Evolutionary conservation across 2,797 vertebrate genomes (phyloP).

Genomic region (Varecia variegata): DNA sequence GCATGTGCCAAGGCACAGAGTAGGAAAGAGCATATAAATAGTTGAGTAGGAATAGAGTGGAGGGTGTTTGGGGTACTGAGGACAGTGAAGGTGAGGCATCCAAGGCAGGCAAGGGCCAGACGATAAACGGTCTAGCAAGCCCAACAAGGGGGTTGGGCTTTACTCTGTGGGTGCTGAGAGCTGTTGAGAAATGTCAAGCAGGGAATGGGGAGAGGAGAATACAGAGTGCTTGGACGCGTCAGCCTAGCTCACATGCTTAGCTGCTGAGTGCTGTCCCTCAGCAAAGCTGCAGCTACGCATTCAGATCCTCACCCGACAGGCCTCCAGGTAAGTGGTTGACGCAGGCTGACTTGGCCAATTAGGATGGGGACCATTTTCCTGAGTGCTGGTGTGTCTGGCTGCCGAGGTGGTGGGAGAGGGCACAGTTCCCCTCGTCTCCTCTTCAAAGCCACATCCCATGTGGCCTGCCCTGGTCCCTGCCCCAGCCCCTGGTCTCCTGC

Average conservation of each 20-base stretch:
- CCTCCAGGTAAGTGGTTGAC: background rate
- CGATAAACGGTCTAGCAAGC: background rate
- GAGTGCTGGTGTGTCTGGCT: background rate
- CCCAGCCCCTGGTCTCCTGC: too few species aligned
- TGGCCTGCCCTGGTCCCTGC: background rate
- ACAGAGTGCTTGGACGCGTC: background rate
- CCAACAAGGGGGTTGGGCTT: background rate
- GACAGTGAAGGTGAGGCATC: background rate
- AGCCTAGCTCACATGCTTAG: background rate
- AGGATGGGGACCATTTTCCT: background rate
- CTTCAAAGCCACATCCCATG: background rate
- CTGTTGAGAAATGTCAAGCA: background rate
- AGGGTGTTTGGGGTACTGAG: background rate
- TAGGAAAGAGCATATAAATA: background rate
- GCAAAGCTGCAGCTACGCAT: background rate
- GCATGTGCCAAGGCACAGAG: background rate
- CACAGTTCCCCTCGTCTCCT: background rate
- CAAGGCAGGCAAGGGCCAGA: background rate
- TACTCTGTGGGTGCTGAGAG: background rate
- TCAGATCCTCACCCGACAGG: background rate
- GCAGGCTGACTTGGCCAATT: background rate
- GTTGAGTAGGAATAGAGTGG: background rate
- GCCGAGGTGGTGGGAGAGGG: background rate
- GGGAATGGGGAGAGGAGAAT: background rate
- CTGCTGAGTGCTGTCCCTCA: background rate